Evolutionary conservation across 1,140 invertebrate species (phyloP).

Genomic region (Ooceraea biroi): DNA sequence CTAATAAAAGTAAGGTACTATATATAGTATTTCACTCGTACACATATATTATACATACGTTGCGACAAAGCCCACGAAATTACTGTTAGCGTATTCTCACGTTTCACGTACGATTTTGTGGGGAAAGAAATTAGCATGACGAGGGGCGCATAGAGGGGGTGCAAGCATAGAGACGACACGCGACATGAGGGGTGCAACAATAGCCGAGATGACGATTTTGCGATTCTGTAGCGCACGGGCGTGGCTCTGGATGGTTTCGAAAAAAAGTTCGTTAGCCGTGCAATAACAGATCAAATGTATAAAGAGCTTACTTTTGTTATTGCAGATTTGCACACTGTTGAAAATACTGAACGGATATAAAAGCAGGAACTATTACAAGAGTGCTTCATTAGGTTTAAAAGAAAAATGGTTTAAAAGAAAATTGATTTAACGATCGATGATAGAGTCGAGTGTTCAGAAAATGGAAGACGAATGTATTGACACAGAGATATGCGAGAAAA

Average conservation of each 20-base stretch:
- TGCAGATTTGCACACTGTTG: conserved; percentile 2
- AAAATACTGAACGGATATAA: conserved; percentile 22
- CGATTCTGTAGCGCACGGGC: conserved; percentile 3
- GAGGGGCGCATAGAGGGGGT: conserved; percentile 28
- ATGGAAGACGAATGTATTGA: not conserved
- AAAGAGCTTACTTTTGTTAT: conserved; percentile 36
- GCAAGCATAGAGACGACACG: conserved; percentile 56
- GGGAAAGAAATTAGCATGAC: conserved; percentile 68
- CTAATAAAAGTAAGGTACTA: no score
- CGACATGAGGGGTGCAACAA: conserved; percentile 65
- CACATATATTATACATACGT: not conserved
- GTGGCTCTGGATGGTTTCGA: conserved; percentile 41
- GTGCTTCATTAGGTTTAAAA: no score
- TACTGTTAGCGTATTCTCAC: conserved; percentile 38
- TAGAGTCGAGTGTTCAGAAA: not conserved
- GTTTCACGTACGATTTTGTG: conserved; percentile 35
- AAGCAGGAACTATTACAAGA: conserved; percentile 2
- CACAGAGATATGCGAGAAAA: not conserved
- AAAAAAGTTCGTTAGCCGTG: conserved; percentile 30
- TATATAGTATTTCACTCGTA: not conserved
- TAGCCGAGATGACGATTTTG: conserved; percentile 46
- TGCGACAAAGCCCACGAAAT: conserved; percentile 44
- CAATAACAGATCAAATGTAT: conserved; percentile 21
- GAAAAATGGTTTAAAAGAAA: not conserved
- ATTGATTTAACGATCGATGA: not conserved